Percentiles rank a stretch among this genome's conserved stretches.
Conservation (phyloP, 2,888 invertebrate genomes). For the Dusona sp. region DNA sequence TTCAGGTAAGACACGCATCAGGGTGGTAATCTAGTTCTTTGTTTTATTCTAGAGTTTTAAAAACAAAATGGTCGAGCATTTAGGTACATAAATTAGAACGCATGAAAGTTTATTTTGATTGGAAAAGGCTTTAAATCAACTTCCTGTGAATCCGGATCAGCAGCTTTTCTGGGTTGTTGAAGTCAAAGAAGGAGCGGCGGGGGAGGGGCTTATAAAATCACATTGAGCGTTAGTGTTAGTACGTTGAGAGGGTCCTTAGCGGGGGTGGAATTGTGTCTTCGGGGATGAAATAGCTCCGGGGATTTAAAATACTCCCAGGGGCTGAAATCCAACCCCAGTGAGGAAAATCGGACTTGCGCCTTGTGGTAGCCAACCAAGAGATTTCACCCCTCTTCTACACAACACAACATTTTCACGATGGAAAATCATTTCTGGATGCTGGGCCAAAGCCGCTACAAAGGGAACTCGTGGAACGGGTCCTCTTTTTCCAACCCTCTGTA, state of each 20-base stretch:
- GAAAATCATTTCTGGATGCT: slow-evolving; percentile 36
- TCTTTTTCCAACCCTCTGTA: slow-evolving; percentile 40
- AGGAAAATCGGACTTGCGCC: slow-evolving; percentile 60
- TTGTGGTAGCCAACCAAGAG: slow-evolving; percentile 43
- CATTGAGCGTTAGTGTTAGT: slow-evolving; percentile 4
- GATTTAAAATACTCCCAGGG: slow-evolving; percentile 15
- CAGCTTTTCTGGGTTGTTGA: slow-evolving; percentile 32
- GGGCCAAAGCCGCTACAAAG: slow-evolving; percentile 57
- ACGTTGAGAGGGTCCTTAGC: neutral
- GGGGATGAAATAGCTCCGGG: neutral
- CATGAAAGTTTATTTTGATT: slow-evolving; percentile 2
- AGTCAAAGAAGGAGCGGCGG: neutral
- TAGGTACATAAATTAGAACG: neutral
- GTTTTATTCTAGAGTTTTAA: neutral
- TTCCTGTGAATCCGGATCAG: slow-evolving; percentile 32
- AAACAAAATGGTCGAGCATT: neutral
- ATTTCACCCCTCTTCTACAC: slow-evolving; percentile 37
- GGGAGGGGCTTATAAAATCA: slow-evolving; percentile 3
- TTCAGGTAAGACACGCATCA: neutral
- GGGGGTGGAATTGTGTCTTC: slow-evolving; percentile 7
- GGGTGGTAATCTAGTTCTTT: neutral
- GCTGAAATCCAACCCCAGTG: slow-evolving; percentile 46
- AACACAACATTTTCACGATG: slow-evolving; percentile 22
- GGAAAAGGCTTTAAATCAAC: slow-evolving; percentile 40
- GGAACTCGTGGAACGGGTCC: neutral